Conservation (phyloP, 2,888 invertebrate genomes). For the Pemphredon lugubris region DNA sequence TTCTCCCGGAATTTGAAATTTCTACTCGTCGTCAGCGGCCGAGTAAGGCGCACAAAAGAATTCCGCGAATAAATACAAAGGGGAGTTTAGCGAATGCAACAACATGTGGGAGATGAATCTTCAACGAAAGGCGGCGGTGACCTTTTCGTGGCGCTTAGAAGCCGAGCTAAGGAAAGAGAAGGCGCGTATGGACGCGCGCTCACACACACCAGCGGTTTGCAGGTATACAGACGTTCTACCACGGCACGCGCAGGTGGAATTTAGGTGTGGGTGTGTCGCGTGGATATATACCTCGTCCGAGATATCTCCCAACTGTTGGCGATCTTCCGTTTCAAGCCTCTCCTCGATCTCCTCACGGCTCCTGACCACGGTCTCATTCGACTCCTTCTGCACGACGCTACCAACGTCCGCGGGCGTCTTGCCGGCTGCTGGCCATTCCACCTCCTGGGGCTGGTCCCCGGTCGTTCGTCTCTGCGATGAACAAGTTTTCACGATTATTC, state of each 20-base stretch:
- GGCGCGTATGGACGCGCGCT: slow-evolving; percentile 7
- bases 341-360: slow-evolving; percentile 92
- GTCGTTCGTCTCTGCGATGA: slow-evolving; percentile 82
- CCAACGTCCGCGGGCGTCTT: slow-evolving; percentile 80
- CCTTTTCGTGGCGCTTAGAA: slow-evolving; percentile 57
- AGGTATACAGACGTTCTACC: slow-evolving; percentile 11
- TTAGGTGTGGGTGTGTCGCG: slow-evolving; percentile 61
- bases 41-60: too few relatives aligned
- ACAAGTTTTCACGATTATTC: too few relatives aligned
- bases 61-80: too few relatives aligned
- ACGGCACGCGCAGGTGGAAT: slow-evolving; percentile 66
- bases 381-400: slow-evolving; percentile 89
- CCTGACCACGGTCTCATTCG: slow-evolving; percentile 89
- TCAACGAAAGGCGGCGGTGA: slow-evolving; percentile 41
- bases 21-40: slow-evolving; percentile 9
- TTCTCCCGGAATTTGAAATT: slow-evolving; percentile 11
- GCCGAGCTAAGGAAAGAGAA: slow-evolving; percentile 26
- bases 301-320: slow-evolving; percentile 91
- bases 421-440: slow-evolving; percentile 70
- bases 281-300: slow-evolving; percentile 89
- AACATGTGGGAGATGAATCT: too few relatives aligned
- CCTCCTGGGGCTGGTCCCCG: slow-evolving; percentile 80
- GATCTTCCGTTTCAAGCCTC: slow-evolving; percentile 91
- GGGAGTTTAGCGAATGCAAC: too few relatives aligned
- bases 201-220: too few relatives aligned